Percentiles rank a stretch among this genome's conserved stretches.
These are phyloP conservation scores for Lithobates pipiens DNA, from an alignment of 2,797 vertebrate species.

Conservation along the genomic window DNA sequence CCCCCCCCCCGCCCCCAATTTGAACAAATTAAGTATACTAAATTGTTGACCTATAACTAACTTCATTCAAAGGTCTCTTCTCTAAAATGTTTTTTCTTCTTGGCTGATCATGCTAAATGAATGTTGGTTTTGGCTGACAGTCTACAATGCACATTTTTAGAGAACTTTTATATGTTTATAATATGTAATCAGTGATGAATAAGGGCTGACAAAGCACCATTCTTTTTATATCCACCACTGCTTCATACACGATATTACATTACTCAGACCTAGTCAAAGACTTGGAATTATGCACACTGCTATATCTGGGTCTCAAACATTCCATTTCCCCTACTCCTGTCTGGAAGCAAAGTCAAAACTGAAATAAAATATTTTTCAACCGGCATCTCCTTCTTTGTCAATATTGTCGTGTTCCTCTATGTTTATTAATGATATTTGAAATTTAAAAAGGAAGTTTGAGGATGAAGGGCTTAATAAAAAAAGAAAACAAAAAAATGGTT, in stretches of 20 bases:
- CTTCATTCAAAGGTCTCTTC: background rate
- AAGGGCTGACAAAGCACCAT: background rate
- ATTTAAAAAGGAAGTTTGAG: no score
- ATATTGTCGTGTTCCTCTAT: background rate
- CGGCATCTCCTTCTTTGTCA: background rate
- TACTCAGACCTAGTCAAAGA: background rate
- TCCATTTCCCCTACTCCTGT: background rate
- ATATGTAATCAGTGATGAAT: constrained; percentile 13
- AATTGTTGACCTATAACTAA: background rate
- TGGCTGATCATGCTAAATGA: constrained; percentile 5
- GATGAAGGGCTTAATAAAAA: no score
- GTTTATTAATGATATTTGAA: background rate
- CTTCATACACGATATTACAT: background rate
- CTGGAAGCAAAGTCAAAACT: background rate
- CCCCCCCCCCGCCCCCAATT: background rate
- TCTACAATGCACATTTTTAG: background rate
- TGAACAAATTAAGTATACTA: background rate
- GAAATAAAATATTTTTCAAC: background rate
- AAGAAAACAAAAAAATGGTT: no score
- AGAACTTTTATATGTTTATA: background rate
- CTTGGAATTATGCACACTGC: background rate
- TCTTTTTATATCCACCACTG: background rate
- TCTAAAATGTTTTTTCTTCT: constrained; percentile 2
- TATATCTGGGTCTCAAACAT: constrained; percentile 1
- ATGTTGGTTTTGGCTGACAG: constrained; percentile 20